Conservation (phyloP, 1,140 invertebrate genomes). For the Bemisia tabaci region DNA sequence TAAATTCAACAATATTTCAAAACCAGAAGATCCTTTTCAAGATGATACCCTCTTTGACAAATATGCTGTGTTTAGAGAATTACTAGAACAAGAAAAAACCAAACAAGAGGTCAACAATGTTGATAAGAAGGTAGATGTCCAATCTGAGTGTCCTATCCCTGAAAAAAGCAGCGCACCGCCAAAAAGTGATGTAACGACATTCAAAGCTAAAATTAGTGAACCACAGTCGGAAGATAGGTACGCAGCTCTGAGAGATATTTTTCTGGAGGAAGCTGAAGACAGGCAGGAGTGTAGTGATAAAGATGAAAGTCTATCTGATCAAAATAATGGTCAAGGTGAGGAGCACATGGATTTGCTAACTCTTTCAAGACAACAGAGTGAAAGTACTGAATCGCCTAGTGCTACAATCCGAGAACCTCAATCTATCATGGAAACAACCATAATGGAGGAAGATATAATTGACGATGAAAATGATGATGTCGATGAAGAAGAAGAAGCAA, state of each 20-base stretch:
- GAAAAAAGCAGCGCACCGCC: background rate
- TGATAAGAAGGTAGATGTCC: conserved; percentile 20
- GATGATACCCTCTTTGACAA: conserved; percentile 44
- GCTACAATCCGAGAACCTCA: conserved; percentile 21
- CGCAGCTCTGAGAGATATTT: conserved; percentile 53
- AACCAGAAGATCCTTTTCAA: conserved; percentile 18
- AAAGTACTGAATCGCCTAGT: conserved; percentile 23
- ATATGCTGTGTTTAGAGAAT: conserved; percentile 72
- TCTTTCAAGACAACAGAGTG: conserved; percentile 23
- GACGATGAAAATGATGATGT: conserved; percentile 19
- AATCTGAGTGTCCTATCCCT: background rate
- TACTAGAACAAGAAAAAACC: conserved; percentile 51
- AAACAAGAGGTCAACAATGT: conserved; percentile 31
- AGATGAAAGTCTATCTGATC: conserved; percentile 11
- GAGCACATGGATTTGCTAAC: conserved; percentile 23
- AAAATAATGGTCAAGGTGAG: conserved; percentile 12
- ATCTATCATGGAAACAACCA: conserved; percentile 25
- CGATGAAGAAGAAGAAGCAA: conserved; percentile 7
- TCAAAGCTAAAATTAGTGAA: background rate
- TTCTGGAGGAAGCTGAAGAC: conserved; percentile 38
- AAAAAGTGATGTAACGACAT: background rate
- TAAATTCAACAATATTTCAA: conserved; percentile 44
- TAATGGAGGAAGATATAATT: conserved; percentile 25
- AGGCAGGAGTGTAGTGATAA: conserved; percentile 16
- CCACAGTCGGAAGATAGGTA: conserved; percentile 41